Conservation (phyloP, 2,797 vertebrate genomes). For the Sciaenops ocellatus region DNA sequence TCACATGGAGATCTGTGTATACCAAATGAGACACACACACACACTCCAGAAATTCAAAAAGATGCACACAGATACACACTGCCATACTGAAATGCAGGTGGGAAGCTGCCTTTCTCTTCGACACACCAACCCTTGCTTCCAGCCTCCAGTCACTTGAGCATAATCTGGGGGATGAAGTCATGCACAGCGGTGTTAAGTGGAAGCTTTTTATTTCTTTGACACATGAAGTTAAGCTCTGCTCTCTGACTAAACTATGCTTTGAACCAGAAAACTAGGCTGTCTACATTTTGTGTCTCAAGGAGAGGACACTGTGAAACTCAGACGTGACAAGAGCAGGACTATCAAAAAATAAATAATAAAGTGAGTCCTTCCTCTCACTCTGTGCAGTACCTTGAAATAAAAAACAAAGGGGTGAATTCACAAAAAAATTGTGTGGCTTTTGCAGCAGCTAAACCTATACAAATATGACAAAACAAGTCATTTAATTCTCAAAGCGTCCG, state of each 20-base stretch:
- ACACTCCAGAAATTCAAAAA: not conserved
- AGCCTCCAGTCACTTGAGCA: constrained; percentile 50
- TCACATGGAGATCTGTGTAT: not conserved
- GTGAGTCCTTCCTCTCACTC: constrained; percentile 16
- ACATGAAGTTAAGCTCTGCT: constrained; percentile 58
- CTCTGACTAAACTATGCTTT: constrained; percentile 52
- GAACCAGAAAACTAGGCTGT: constrained; percentile 64
- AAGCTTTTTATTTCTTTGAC: constrained; percentile 65
- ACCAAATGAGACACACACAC: not conserved
- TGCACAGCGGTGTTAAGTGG: constrained; percentile 69
- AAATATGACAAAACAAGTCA: no score
- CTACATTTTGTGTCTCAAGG: constrained; percentile 37
- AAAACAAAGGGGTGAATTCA: constrained; percentile 14
- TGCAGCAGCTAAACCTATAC: no score
- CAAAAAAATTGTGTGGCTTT: no score
- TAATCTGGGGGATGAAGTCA: constrained; percentile 69
- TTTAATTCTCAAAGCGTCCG: no score
- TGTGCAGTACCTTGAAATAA: constrained; percentile 34
- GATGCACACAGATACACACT: constrained; percentile 13
- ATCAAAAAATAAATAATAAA: constrained; percentile 35
- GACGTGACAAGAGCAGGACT: constrained; percentile 31
- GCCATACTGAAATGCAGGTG: constrained; percentile 12
- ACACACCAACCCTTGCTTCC: constrained; percentile 26
- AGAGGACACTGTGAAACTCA: constrained; percentile 37
- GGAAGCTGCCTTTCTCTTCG: constrained; percentile 3